A percentile compares a stretch with the other conserved stretches of the same genome.
Evolutionary conservation across 2,888 invertebrate genomes (phyloP).

Genomic region (Chironomus riparius): DNA sequence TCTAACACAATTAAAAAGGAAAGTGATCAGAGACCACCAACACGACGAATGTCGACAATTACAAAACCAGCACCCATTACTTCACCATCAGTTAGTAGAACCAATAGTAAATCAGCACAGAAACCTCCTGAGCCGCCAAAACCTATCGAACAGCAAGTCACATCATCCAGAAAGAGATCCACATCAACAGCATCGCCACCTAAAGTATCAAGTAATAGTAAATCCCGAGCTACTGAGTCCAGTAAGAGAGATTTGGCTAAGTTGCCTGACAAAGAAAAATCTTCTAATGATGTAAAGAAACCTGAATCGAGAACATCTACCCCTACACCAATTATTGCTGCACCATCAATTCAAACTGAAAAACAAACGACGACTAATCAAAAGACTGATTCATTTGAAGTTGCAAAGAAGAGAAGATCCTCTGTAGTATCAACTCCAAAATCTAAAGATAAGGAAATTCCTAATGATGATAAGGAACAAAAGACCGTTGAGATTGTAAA

Average conservation of each 20-base stretch:
- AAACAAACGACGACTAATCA: too few relatives aligned
- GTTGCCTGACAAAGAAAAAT: constrained; percentile 27
- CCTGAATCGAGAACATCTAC: constrained; percentile 14
- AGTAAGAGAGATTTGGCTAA: constrained; percentile 30
- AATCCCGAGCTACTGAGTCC: constrained; percentile 28
- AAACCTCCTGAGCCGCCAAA: constrained; percentile 29
- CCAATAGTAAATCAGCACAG: constrained; percentile 30
- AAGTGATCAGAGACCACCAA: constrained; percentile 28
- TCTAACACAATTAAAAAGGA: constrained; percentile 29
- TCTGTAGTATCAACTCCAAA: constrained; percentile 1
- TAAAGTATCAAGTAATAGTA: constrained; percentile 20
- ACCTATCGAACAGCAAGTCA: constrained; percentile 28
- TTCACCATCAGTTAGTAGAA: constrained; percentile 33
- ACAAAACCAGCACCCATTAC: constrained; percentile 16
- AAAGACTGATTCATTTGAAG: background rate
- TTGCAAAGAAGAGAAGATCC: constrained; percentile 28
- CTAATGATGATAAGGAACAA: background rate
- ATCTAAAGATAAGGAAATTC: background rate
- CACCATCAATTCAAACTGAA: too few relatives aligned
- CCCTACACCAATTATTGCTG: background rate
- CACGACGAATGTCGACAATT: constrained; percentile 26
- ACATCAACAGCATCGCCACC: constrained; percentile 35
- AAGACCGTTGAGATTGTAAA: too few relatives aligned
- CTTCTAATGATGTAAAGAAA: constrained; percentile 27
- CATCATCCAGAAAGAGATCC: constrained; percentile 36